Conservation (phyloP, 2,888 invertebrate genomes). For the Danaus chrysippus region DNA sequence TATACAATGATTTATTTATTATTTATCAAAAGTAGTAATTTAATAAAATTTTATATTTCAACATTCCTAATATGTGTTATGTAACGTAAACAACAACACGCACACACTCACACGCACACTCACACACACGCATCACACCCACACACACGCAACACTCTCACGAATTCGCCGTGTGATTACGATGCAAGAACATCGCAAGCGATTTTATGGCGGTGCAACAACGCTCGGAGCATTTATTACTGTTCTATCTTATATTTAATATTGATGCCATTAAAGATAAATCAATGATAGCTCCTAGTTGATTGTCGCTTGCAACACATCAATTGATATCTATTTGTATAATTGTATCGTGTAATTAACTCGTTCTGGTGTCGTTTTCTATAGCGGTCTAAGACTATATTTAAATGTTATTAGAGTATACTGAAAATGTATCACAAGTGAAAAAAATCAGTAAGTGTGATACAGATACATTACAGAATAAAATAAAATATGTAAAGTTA, state of each 20-base stretch:
- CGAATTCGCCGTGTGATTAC: constrained; percentile 28
- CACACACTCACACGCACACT: background rate
- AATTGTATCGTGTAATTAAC: too few relatives aligned
- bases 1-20: too few relatives aligned
- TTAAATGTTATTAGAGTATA: too few relatives aligned
- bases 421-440: too few relatives aligned
- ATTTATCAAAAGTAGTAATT: background rate
- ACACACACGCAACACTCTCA: constrained; percentile 29
- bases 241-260: constrained; percentile 2
- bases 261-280: background rate
- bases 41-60: background rate
- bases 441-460: too few relatives aligned
- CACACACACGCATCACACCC: constrained; percentile 11
- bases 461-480: too few relatives aligned
- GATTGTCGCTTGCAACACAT: background rate
- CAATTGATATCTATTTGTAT: too few relatives aligned
- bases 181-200: constrained; percentile 49
- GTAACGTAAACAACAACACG: background rate
- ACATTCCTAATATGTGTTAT: background rate
- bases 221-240: constrained; percentile 33
- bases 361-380: too few relatives aligned
- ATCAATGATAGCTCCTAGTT: background rate
- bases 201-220: constrained; percentile 54
- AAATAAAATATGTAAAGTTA: too few relatives aligned
- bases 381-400: too few relatives aligned